A percentile compares a stretch with the other conserved stretches of the same genome.
Evolutionary conservation across 2,113 vertebrate genomes (phyloP).

Genomic region (Oostethus manadensis): DNA sequence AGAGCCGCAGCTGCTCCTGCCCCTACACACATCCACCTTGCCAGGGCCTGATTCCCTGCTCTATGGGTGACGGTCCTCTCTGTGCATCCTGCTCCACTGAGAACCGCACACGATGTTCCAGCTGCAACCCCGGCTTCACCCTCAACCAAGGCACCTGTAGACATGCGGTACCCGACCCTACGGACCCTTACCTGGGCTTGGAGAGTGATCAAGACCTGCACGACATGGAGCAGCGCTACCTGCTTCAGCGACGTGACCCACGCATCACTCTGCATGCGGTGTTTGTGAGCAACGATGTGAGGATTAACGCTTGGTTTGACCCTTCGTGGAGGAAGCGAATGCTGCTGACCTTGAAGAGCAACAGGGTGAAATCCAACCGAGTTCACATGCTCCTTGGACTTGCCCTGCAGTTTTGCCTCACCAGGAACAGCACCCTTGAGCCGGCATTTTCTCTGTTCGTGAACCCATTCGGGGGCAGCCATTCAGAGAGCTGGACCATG

Average conservation of each 20-base stretch:
- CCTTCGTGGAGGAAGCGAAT: slow-evolving; percentile 95
- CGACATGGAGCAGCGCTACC: slow-evolving; percentile 87
- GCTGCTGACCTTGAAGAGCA: slow-evolving; percentile 95
- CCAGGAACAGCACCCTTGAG: slow-evolving; percentile 92
- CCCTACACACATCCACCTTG: slow-evolving; percentile 80
- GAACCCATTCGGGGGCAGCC: slow-evolving; percentile 96
- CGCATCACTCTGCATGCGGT: slow-evolving; percentile 86
- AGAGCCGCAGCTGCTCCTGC: slow-evolving; percentile 85
- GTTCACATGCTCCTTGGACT: slow-evolving; percentile 90
- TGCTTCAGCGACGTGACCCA: slow-evolving; percentile 84
- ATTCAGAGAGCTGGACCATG: slow-evolving; percentile 98
- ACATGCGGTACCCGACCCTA: slow-evolving; percentile 85
- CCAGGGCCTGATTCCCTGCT: slow-evolving; percentile 85
- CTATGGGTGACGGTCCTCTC: slow-evolving; percentile 79
- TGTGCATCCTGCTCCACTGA: slow-evolving; percentile 85
- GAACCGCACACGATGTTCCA: slow-evolving; percentile 86
- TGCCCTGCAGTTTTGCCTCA: slow-evolving; percentile 91
- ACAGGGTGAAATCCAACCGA: slow-evolving; percentile 89
- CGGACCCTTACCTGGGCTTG: slow-evolving; percentile 88
- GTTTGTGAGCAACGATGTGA: slow-evolving; percentile 96
- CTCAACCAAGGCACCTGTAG: slow-evolving; percentile 84
- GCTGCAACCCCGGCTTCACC: slow-evolving; percentile 83
- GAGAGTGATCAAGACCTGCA: slow-evolving; percentile 87
- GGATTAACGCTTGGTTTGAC: slow-evolving; percentile 92
- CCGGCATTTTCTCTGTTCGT: slow-evolving; percentile 90